phyloP scores from a whole-genome alignment of 1,140 invertebrate genomes.

The Aphidius gifuensis region DNA sequence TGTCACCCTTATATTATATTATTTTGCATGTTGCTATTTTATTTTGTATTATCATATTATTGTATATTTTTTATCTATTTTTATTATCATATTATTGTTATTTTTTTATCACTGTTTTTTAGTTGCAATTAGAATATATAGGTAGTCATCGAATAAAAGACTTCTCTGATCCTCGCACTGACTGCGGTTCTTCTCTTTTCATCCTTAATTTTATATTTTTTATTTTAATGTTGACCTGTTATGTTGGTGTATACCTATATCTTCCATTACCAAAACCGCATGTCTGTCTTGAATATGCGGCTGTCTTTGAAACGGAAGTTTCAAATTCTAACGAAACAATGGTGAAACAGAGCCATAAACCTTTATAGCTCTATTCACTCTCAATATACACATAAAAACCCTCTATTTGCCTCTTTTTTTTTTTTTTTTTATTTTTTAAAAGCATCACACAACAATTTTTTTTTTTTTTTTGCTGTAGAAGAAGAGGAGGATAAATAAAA shows the following conservation, averaged over 20 bases:
- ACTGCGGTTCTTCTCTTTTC: neutral
- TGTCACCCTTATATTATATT: neutral
- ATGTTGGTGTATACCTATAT: too few species aligned
- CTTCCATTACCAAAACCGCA: too few species aligned
- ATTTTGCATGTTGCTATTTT: neutral
- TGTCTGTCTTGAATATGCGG: neutral
- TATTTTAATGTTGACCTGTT: too few species aligned
- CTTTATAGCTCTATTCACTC: slow-evolving; percentile 40
- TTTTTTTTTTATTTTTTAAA: too few species aligned
- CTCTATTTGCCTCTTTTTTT: slow-evolving; percentile 7
- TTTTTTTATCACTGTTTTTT: neutral
- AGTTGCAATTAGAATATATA: too few species aligned
- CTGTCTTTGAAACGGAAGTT: slow-evolving; percentile 36
- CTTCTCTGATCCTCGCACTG: too few species aligned
- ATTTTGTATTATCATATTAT: slow-evolving; percentile 5
- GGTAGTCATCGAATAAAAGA: too few species aligned
- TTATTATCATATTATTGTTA: too few species aligned
- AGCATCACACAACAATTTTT: neutral
- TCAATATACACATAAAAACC: slow-evolving; percentile 5
- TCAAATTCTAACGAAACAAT: slow-evolving; percentile 39
- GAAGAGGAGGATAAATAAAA: neutral
- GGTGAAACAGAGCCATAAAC: slow-evolving; percentile 34
- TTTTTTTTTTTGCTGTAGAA: neutral
- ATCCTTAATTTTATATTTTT: neutral
- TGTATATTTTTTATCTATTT: slow-evolving; percentile 4